Conservation (phyloP, 2,113 vertebrate species). For the Tapirus terrestris region DNA sequence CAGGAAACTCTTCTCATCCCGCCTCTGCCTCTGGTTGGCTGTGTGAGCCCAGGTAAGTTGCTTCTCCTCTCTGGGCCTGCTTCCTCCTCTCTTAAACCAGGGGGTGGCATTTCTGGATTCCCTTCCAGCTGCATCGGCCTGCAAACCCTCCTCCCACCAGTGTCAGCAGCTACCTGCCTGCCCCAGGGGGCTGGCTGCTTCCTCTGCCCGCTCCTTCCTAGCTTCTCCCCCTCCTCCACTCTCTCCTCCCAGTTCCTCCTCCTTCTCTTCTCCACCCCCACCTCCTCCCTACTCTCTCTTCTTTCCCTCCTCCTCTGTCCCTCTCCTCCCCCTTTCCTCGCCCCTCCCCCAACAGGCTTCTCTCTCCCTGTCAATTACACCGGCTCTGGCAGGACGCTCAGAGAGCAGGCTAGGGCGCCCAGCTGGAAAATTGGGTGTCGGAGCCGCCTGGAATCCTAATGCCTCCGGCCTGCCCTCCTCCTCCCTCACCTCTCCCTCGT, state of each 20-base stretch:
- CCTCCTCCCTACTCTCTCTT: neutral
- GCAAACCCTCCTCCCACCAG: neutral
- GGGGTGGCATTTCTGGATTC: neutral
- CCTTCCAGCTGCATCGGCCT: neutral
- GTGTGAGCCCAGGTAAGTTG: neutral
- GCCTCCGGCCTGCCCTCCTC: constrained; percentile 68
- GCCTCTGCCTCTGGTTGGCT: neutral
- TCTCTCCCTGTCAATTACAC: constrained; percentile 77
- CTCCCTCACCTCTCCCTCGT: neutral
- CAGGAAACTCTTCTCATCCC: neutral
- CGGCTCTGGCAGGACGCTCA: constrained; percentile 67
- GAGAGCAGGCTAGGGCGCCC: constrained; percentile 83
- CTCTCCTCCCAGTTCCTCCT: neutral
- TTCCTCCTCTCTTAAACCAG: neutral
- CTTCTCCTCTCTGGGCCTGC: neutral
- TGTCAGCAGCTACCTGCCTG: neutral
- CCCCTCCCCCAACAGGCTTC: neutral
- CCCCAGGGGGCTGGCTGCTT: fast-evolving
- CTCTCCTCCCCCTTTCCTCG: neutral
- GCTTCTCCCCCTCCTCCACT: too few relatives aligned
- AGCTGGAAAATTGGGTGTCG: constrained; percentile 86
- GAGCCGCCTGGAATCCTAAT: constrained; percentile 86
- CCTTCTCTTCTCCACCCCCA: neutral
- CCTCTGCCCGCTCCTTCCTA: too few relatives aligned
- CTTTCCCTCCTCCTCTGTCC: neutral